These are phyloP conservation scores for Portunus trituberculatus DNA, from an alignment of 1,140 invertebrate species.

Conservation along the genomic window DNA sequence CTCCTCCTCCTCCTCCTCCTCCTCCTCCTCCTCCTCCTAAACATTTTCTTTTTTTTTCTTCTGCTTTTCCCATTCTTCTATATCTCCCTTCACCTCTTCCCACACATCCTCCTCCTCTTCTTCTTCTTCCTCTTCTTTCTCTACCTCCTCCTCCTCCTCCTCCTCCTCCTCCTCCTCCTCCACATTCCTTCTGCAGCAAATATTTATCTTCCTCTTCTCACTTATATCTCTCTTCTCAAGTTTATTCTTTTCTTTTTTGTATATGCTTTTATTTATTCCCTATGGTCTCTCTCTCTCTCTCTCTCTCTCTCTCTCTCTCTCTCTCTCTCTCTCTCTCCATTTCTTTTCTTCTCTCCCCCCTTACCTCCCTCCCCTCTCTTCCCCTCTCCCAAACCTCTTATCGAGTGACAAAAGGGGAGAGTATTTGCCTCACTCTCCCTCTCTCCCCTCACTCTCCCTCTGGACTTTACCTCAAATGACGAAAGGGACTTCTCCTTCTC, in stretches of 20 bases:
- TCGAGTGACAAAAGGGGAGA: too few relatives aligned
- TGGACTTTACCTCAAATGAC: neutral
- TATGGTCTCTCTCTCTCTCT: neutral
- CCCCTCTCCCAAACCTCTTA: neutral
- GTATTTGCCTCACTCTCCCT: too few relatives aligned
- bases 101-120: neutral
- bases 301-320: neutral
- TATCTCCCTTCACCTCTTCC: neutral
- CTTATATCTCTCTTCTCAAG: neutral
- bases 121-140: neutral
- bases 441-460: neutral
- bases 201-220: neutral
- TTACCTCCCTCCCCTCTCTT: too few relatives aligned
- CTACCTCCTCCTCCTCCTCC: neutral
- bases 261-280: neutral
- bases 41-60: neutral
- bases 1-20: neutral
- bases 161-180: constrained; percentile 5
- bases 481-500: neutral
- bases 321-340: neutral
- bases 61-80: neutral
- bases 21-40: neutral
- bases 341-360: too few relatives aligned
- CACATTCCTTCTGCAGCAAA: neutral
- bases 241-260: neutral